Evolutionary conservation across 2,113 vertebrate species (phyloP), one percentile per base, ranked within the genome.

Genomic region (Tursiops truncatus): DNA sequence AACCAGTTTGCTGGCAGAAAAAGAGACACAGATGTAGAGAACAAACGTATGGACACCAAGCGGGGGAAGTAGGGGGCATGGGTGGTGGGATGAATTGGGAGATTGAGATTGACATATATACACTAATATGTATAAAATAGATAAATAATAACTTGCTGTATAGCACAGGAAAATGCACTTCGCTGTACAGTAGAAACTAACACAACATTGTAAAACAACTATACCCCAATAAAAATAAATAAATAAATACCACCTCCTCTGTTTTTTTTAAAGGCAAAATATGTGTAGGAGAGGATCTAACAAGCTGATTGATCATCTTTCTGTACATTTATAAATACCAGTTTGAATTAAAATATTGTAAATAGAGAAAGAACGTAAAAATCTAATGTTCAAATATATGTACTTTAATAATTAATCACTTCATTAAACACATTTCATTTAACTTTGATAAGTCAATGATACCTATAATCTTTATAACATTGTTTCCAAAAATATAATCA

Each of bases 281-380:
- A 97, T 96, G 89, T 68, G 83, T 93, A 95, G 95, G 94, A 95
- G 90, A 95, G 63, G 92, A 70, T 94, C 80, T 97, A 95, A 96
- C 68, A 96, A 95, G 92, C 90, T 95, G 94, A 97, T 91, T 97
- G 95, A 97, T 97, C 93, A 97, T 96, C 83, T 97, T 84, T 96
- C 74, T 84, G 60, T 97, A 60, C 60, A 94, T 58, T 96, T 95
- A 96, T 97, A 97, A 97, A 94, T 95, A 94, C 20, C 82, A 95
- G 70, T 53, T 89, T 95, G 56, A 97, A 60, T 76, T 96, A 96
- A 83, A 96, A 96, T 90, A 96, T 38, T 90, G 6, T 94, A 94
- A 92, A 92, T 8, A 87, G 62, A 96, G 86, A 93, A 93, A 96
- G 25, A 50, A 80, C 58, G 60, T 89, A 92, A 80, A 7, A 82